Percentiles rank a stretch among this genome's conserved stretches.
phyloP scores from a whole-genome alignment of 1,140 invertebrate species.

The Melanaphis sacchari region DNA sequence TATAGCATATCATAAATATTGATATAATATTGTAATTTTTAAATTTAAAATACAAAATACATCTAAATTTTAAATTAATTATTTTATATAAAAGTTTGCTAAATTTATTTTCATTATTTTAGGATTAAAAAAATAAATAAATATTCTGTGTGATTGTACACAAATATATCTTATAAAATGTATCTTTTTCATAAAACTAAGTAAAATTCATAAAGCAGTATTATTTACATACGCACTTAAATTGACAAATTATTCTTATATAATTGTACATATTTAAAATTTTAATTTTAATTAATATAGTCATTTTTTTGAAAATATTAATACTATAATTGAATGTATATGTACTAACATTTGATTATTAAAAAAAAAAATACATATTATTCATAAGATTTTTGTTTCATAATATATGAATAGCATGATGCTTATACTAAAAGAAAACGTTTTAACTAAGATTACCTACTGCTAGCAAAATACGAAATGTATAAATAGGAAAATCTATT shows the following conservation, averaged over 20 bases:
- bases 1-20: background rate
- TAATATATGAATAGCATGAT: background rate
- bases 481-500: background rate
- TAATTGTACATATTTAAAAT: background rate
- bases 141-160: background rate
- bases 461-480: background rate
- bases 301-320: background rate
- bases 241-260: background rate
- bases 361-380: background rate
- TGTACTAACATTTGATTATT: background rate
- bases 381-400: background rate
- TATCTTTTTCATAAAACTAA: no score
- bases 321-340: background rate
- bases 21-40: background rate
- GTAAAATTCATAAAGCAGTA: background rate
- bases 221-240: background rate
- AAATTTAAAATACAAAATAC: background rate
- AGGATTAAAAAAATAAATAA: background rate
- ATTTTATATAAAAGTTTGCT: background rate
- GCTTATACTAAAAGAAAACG: background rate
- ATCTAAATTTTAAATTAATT: background rate
- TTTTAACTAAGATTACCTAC: background rate
- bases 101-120: background rate
- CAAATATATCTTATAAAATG: background rate
- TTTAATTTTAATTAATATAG: background rate